A percentile compares a stretch with the other conserved stretches of the same genome.
These are phyloP conservation scores for Sebastes diploproa DNA, from an alignment of 2,797 vertebrate species.

Conservation along the genomic window DNA sequence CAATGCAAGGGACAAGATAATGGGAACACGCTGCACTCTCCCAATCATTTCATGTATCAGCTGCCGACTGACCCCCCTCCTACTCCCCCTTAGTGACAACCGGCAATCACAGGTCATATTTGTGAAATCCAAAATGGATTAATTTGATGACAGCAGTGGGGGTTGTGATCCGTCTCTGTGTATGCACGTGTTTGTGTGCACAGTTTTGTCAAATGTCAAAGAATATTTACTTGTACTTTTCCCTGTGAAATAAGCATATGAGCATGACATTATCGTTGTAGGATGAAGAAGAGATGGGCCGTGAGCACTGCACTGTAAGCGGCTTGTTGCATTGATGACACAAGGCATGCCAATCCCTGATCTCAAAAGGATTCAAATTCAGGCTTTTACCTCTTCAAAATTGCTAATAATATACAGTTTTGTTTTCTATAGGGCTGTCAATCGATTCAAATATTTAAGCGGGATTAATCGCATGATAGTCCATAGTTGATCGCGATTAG, in stretches of 20 bases:
- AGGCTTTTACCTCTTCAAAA: background rate
- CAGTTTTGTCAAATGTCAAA: conserved; percentile 69
- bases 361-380: background rate
- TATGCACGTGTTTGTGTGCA: conserved; percentile 36
- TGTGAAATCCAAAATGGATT: conserved; percentile 82
- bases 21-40: conserved; percentile 85
- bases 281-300: background rate
- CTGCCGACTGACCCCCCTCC: conserved; percentile 76
- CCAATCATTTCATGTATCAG: conserved; percentile 87
- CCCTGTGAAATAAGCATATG: conserved; percentile 25
- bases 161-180: conserved; percentile 53
- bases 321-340: background rate
- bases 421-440: background rate
- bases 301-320: background rate
- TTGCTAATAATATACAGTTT: background rate
- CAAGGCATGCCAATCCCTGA: background rate
- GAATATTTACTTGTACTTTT: conserved; percentile 64
- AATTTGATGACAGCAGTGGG: conserved; percentile 65
- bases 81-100: conserved; percentile 66
- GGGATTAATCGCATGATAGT: no score
- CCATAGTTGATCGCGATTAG: background rate
- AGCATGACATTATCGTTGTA: conserved; percentile 7
- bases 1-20: conserved; percentile 90
- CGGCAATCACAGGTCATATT: conserved; percentile 84
- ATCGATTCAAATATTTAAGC: background rate